Conservation (phyloP, 2,113 vertebrate species). For the Tor tambroides region DNA sequence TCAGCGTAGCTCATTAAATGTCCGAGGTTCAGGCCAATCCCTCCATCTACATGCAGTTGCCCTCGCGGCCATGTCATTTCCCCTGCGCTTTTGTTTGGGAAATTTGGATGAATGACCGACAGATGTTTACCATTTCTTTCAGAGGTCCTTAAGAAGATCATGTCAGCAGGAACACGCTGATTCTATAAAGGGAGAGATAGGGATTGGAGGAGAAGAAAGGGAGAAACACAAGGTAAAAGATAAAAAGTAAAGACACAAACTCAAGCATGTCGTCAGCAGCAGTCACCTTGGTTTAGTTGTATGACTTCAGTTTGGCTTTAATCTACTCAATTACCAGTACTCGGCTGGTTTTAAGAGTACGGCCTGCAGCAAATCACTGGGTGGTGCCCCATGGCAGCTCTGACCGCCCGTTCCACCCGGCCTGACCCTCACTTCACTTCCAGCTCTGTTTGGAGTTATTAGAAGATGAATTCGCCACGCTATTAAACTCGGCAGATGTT, state of each 20-base stretch:
- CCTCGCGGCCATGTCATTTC: slow-evolving; percentile 10
- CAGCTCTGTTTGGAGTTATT: slow-evolving; percentile 36
- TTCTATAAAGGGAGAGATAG: slow-evolving; percentile 77
- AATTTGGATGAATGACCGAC: slow-evolving; percentile 79
- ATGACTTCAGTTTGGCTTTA: slow-evolving; percentile 53
- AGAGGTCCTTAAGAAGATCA: slow-evolving; percentile 98
- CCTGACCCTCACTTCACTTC: slow-evolving; percentile 54
- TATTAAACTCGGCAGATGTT: slow-evolving; percentile 51
- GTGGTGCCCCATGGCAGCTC: slow-evolving; percentile 55
- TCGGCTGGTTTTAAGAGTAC: slow-evolving; percentile 61
- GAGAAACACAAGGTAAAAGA: slow-evolving; percentile 59
- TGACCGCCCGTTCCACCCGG: slow-evolving; percentile 58
- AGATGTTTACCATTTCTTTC: slow-evolving; percentile 98
- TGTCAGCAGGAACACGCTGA: slow-evolving; percentile 97
- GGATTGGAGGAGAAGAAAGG: slow-evolving; percentile 54
- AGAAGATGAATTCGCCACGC: slow-evolving; percentile 46
- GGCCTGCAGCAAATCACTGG: slow-evolving; percentile 63
- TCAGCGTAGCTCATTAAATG: background rate
- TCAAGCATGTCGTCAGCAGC: background rate
- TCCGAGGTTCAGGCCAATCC: slow-evolving; percentile 12
- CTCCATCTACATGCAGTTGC: slow-evolving; percentile 19
- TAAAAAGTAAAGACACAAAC: slow-evolving; percentile 26
- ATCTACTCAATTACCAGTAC: slow-evolving; percentile 64
- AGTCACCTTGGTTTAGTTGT: slow-evolving; percentile 33
- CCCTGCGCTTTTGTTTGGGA: slow-evolving; percentile 64